Conservation (phyloP, 2,797 vertebrate genomes). For the Megaceryle alcyon region DNA sequence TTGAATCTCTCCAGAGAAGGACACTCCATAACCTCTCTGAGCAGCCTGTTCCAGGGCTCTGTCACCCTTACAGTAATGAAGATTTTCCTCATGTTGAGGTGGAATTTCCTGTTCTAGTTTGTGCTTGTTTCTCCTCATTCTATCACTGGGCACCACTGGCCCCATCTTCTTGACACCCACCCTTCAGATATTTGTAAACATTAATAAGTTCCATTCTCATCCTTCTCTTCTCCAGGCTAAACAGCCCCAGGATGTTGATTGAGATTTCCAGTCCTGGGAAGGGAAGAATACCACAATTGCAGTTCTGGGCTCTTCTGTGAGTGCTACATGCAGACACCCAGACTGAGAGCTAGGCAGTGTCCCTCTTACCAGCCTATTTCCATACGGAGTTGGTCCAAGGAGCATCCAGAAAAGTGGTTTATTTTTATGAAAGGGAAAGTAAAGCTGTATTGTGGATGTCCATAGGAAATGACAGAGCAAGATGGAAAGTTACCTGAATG, state of each 20-base stretch:
- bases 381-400: neutral
- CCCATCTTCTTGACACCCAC: no score
- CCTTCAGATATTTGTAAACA: no score
- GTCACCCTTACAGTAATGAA: no score
- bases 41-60: no score
- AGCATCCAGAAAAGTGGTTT: neutral
- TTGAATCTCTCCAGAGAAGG: neutral
- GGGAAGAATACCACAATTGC: neutral
- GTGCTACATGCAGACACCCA: fast-evolving
- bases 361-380: neutral
- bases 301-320: neutral
- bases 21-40: no score
- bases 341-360: neutral
- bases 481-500: neutral
- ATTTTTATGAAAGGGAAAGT: neutral
- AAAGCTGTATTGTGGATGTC: neutral
- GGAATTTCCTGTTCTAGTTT: no score
- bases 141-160: no score
- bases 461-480: neutral
- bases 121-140: no score
- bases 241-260: neutral
- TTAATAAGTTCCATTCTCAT: no score
- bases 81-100: no score
- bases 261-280: neutral
- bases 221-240: no score